These are phyloP conservation scores for Lutjanus erythropterus DNA, from an alignment of 2,113 vertebrate species.

Conservation along the genomic window DNA sequence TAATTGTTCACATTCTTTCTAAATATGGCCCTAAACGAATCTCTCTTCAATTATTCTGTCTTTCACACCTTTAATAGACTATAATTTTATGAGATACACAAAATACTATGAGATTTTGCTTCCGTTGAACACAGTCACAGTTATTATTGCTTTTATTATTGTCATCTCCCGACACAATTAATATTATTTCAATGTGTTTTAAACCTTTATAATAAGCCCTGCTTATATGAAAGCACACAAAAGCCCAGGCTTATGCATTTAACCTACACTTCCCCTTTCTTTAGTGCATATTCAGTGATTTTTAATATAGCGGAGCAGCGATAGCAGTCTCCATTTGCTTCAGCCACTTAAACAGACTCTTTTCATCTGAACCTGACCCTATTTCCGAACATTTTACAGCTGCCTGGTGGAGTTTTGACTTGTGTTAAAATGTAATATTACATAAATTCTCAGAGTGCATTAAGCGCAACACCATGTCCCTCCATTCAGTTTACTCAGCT, in stretches of 20 bases:
- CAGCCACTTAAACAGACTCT: conserved; percentile 21
- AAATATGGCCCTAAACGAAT: conserved; percentile 18
- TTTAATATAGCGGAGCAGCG: conserved; percentile 23
- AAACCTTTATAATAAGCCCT: not conserved
- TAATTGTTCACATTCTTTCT: conserved; percentile 27
- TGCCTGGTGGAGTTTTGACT: conserved; percentile 26
- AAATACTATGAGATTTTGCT: not conserved
- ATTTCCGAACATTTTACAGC: conserved; percentile 7
- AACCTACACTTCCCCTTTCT: conserved; percentile 13
- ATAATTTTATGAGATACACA: conserved; percentile 19
- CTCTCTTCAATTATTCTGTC: conserved; percentile 22
- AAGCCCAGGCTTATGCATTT: conserved; percentile 14
- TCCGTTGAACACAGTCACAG: conserved; percentile 9
- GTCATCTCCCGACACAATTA: not conserved
- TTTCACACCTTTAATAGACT: conserved; percentile 27
- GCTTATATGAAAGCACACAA: conserved; percentile 15
- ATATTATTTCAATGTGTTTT: conserved; percentile 3
- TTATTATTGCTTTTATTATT: conserved; percentile 18
- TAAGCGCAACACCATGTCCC: conserved; percentile 6
- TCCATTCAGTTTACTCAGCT: conserved; percentile 39
- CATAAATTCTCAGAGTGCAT: conserved; percentile 42
- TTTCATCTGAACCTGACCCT: conserved; percentile 19
- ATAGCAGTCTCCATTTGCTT: conserved; percentile 19
- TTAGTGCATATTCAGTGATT: conserved; percentile 19
- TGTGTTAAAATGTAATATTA: conserved; percentile 40